phyloP scores from a whole-genome alignment of 2,797 vertebrate species.

The Tadarida brasiliensis region DNA sequence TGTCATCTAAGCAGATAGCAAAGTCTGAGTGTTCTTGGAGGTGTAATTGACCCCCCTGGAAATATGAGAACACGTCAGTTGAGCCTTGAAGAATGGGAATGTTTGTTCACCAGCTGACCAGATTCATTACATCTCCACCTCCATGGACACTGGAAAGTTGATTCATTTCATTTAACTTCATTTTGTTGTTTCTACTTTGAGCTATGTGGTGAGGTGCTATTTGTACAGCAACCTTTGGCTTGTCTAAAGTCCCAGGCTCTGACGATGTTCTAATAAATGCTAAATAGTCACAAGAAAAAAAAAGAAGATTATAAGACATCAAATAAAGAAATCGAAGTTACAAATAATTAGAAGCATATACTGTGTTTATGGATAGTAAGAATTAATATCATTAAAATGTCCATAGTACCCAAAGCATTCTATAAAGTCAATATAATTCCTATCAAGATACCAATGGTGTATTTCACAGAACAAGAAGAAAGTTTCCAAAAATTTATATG shows the following conservation, averaged over 20 bases:
- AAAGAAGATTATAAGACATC: slow-evolving; percentile 8
- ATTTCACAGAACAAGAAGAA: not conserved
- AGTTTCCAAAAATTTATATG: not conserved
- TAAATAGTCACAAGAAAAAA: not conserved
- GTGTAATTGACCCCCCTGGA: not conserved
- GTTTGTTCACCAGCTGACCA: not conserved
- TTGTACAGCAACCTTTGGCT: not conserved
- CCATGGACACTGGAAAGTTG: not conserved
- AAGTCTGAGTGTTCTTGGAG: not conserved
- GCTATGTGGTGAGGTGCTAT: not conserved
- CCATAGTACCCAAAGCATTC: not conserved
- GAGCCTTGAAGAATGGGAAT: not conserved
- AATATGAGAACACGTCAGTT: not conserved
- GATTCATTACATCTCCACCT: not conserved
- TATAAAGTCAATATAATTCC: not conserved
- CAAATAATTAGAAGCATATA: not conserved
- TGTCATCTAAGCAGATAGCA: not conserved
- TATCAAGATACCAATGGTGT: not conserved
- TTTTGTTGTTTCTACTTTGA: not conserved
- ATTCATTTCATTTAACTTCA: not conserved
- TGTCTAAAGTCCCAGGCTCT: not conserved
- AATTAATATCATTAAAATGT: not conserved
- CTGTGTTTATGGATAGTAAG: not conserved
- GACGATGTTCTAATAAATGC: not conserved
- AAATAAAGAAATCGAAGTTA: not conserved